Evolutionary conservation across 2,797 vertebrate species (phyloP).

Genomic region (Mastacembelus armatus): DNA sequence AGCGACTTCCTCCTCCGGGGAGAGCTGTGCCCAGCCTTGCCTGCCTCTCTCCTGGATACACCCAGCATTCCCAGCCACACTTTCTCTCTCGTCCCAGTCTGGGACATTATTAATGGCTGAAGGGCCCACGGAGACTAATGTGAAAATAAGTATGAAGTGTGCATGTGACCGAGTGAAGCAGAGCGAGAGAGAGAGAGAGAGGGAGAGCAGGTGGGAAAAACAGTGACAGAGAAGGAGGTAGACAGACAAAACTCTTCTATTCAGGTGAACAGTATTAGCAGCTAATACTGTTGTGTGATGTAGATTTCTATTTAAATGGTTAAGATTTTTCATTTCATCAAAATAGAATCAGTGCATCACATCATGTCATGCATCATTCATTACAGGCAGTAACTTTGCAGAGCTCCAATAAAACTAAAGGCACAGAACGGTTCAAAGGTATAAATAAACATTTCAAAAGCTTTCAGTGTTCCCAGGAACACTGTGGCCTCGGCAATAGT

Average conservation of each 20-base stretch:
- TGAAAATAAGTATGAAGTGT: slow-evolving; percentile 68
- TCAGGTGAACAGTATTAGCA: too few species aligned
- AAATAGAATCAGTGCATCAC: too few species aligned
- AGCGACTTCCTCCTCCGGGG: slow-evolving; percentile 67
- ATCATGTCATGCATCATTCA: too few species aligned
- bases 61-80: slow-evolving; percentile 47
- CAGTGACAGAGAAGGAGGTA: slow-evolving; percentile 14
- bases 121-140: slow-evolving; percentile 59
- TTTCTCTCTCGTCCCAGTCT: slow-evolving; percentile 61
- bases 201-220: neutral
- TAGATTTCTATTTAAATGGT: too few species aligned
- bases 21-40: slow-evolving; percentile 75
- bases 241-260: slow-evolving; percentile 29
- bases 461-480: neutral
- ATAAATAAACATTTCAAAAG: too few species aligned
- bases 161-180: slow-evolving; percentile 51
- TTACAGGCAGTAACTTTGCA: too few species aligned
- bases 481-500: neutral
- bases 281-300: too few species aligned
- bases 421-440: too few species aligned
- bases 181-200: slow-evolving; percentile 19
- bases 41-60: slow-evolving; percentile 56
- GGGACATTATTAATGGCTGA: slow-evolving; percentile 76
- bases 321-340: too few species aligned
- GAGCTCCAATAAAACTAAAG: too few species aligned